Evolutionary conservation across 2,797 vertebrate genomes (phyloP).

Genomic region (Esox masquinongy): DNA sequence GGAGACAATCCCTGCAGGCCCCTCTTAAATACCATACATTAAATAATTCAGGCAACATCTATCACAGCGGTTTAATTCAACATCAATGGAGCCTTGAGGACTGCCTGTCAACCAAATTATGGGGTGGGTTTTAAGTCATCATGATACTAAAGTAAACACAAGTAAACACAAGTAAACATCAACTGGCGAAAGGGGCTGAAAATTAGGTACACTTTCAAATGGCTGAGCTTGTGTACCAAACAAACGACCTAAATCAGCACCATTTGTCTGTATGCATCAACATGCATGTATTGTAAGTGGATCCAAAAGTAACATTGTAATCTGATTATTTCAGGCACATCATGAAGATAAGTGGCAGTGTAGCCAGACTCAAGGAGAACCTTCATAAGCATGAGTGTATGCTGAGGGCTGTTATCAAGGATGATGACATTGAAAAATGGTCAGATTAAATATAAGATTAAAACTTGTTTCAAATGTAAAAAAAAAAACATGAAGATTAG

Average conservation of each 20-base stretch:
- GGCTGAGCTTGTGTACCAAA: neutral
- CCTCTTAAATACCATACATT: neutral
- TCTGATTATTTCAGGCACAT: no score
- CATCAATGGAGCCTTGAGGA: neutral
- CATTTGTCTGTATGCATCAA: neutral
- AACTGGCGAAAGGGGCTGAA: no score
- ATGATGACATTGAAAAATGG: constrained; percentile 4
- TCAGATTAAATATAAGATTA: neutral
- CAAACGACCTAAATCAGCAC: no score
- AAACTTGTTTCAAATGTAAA: neutral
- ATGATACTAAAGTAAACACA: neutral
- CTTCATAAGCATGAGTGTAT: neutral
- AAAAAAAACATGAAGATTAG: neutral
- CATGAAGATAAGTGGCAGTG: neutral
- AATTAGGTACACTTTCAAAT: neutral
- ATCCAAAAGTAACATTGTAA: neutral
- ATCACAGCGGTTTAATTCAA: neutral
- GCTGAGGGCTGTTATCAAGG: neutral
- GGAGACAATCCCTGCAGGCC: neutral
- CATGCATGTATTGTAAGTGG: neutral
- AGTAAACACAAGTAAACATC: neutral
- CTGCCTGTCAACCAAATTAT: neutral
- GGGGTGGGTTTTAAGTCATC: neutral
- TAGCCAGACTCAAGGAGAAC: neutral
- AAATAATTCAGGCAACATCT: constrained; percentile 22